Conservation (phyloP, 2,113 vertebrate genomes). For the Dromiciops gliroides region DNA sequence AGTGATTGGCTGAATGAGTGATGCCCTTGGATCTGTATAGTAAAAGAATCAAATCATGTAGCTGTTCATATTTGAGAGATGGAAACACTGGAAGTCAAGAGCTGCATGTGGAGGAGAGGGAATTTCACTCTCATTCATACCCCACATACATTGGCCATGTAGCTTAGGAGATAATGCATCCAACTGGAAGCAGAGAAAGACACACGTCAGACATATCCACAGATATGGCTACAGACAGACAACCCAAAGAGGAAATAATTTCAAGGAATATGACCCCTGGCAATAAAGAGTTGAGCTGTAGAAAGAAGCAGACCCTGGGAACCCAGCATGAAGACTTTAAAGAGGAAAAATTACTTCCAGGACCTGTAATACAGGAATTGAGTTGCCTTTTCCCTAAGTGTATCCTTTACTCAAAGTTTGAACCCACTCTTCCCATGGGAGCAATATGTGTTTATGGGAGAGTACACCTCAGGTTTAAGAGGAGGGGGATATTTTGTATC, state of each 20-base stretch:
- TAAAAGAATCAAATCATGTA: neutral
- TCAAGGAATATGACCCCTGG: neutral
- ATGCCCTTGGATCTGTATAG: neutral
- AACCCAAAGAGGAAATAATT: neutral
- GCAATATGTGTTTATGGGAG: neutral
- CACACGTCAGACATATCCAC: neutral
- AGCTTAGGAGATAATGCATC: neutral
- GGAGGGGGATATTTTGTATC: neutral
- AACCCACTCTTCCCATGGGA: neutral
- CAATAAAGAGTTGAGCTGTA: neutral
- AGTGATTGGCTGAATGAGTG: neutral
- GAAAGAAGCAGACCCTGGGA: neutral
- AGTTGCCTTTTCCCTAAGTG: neutral
- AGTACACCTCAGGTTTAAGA: neutral
- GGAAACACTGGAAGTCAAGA: neutral
- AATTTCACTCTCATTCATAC: neutral
- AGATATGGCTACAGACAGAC: neutral
- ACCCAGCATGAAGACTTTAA: neutral
- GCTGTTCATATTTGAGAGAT: neutral
- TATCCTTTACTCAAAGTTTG: neutral
- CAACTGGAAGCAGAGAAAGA: neutral
- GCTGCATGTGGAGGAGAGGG: neutral
- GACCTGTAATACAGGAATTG: neutral
- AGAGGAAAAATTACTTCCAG: neutral
- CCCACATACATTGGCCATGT: neutral